Evolutionary conservation across 2,888 invertebrate species (phyloP), one percentile per base, ranked within the genome.

Genomic region (Arge pagana): DNA sequence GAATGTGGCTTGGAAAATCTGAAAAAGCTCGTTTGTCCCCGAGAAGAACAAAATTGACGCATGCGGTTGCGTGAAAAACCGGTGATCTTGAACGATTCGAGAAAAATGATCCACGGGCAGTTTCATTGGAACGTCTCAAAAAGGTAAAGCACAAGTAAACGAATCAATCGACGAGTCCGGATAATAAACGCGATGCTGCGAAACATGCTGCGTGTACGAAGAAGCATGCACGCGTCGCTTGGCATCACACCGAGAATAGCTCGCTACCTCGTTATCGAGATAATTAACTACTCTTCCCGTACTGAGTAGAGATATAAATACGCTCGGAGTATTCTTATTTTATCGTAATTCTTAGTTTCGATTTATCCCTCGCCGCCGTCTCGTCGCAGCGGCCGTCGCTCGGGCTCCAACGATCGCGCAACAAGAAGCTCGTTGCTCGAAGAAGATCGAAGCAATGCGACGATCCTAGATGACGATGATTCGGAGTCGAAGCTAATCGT

Each of bases 291-390:
- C 33, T 33, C 42, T n/a, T n/a, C 28, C 33, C 15, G 15, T 11
- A 23, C 33, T n/a, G 31, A 23, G 33, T 45, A 45, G 33, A n/a
- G n/a, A 33, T 33, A 45, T 21, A n/a, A 45, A 45, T 33, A 45
- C 43, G 33, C 43, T 45, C 33, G 18, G 30, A 42, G 28, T 30
- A 18, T 28, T 3, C 30, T 28, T 28, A 21, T 42, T 16, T 11
- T 30, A 18, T 19, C 3, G 21, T 8, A n/a, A 33, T 45, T 35
- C 23, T 23, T 21, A 2, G 15, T 37, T 35, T 31, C 18, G 21
- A 3, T 31, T 16, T 30, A 11, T 43, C 3, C 16, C 21, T 19
- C 16, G 8, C 31, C 13, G 19, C 45, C 23, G 33, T 15, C 7
- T 11, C 11, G 15, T 13, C 19, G 15, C 4, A 11, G 42, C 13